A percentile compares a stretch with the other conserved stretches of the same genome.
phyloP scores from a whole-genome alignment of 2,888 invertebrate genomes.

The Campopleginae sp. region DNA sequence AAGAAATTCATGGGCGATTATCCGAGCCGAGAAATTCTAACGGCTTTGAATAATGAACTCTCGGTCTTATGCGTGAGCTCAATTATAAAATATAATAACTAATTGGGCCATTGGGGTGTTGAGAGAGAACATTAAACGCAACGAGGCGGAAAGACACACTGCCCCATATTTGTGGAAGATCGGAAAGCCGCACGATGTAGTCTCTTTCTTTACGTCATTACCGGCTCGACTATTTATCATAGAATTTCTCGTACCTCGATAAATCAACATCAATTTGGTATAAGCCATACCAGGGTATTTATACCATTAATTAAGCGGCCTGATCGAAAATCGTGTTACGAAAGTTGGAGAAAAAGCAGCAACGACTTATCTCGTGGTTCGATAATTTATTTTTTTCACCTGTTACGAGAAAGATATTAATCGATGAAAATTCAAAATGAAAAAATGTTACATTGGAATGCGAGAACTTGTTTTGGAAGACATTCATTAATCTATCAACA shows the following conservation, averaged over 20 bases:
- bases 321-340: background rate
- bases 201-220: constrained; percentile 29
- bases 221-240: constrained; percentile 39
- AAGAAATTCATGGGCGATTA: constrained; percentile 52
- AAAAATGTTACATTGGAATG: background rate
- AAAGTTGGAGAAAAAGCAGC: background rate
- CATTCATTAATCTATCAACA: background rate
- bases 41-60: constrained; percentile 77
- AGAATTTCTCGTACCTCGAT: constrained; percentile 26
- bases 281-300: constrained; percentile 8
- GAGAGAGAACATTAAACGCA: constrained; percentile 50
- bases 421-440: background rate
- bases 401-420: constrained; percentile 11
- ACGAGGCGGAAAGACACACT: constrained; percentile 62
- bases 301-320: constrained; percentile 7
- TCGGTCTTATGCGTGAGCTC: constrained; percentile 66
- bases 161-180: constrained; percentile 57
- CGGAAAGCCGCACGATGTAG: background rate
- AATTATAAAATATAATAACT: constrained; percentile 75
- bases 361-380: background rate
- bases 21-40: constrained; percentile 71
- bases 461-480: background rate
- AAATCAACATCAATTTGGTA: constrained; percentile 28
- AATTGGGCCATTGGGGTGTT: constrained; percentile 70
- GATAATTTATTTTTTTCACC: background rate